Evolutionary conservation across 30 jellyfish, hydroid and myxozoan species (phyloP).

Genomic region (Hydra vulgaris): DNA sequence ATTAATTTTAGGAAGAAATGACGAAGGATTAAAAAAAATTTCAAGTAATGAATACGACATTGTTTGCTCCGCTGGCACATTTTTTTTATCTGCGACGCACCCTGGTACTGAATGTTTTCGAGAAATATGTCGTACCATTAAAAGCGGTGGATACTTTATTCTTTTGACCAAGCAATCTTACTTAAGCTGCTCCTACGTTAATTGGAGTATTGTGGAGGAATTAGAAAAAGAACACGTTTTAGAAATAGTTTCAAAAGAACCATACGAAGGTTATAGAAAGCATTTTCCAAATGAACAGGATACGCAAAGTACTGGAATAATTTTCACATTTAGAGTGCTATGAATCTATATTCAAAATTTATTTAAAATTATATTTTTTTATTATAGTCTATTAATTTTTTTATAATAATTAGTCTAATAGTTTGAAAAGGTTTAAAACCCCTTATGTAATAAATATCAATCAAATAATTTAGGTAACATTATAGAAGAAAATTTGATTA

Average conservation of each 20-base stretch:
- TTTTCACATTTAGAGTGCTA: conserved; percentile 11
- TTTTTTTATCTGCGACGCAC: conserved; percentile 23
- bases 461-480: too few relatives aligned
- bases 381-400: too few relatives aligned
- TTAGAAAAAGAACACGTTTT: conserved; percentile 5
- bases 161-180: conserved; percentile 15
- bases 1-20: neutral
- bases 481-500: too few relatives aligned
- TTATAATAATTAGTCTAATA: too few relatives aligned
- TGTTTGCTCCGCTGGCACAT: conserved; percentile 26
- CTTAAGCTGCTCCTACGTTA: conserved; percentile 8
- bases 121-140: conserved; percentile 11
- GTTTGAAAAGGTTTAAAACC: too few relatives aligned
- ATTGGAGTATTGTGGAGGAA: neutral
- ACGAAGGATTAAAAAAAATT: conserved; percentile 12
- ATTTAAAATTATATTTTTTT: too few relatives aligned
- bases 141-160: conserved; percentile 22
- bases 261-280: conserved; percentile 25
- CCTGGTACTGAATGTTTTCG: conserved; percentile 26
- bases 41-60: conserved; percentile 1
- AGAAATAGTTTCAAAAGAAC: conserved; percentile 7
- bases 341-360: too few relatives aligned
- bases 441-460: too few relatives aligned
- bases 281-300: conserved; percentile 18
- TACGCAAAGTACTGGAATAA: conserved; percentile 19